Percentiles rank a stretch among this genome's conserved stretches.
These are phyloP conservation scores for Catocala fraxini DNA, from an alignment of 2,888 invertebrate species.

Conservation along the genomic window DNA sequence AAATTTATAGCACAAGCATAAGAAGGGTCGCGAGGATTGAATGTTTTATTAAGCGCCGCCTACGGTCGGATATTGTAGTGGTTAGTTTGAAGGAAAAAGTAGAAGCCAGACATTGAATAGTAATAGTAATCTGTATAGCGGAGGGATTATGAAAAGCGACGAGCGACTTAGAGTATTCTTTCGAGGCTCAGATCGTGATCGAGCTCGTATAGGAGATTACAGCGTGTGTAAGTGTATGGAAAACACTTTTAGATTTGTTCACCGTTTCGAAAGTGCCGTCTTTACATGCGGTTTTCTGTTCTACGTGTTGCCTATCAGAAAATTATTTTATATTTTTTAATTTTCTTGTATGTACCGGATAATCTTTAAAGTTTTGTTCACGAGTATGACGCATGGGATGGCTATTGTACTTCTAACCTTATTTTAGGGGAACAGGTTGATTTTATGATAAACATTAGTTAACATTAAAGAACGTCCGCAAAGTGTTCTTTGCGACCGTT, in stretches of 20 bases:
- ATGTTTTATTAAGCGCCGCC: slow-evolving; percentile 54
- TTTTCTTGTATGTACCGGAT: no score
- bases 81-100: slow-evolving; percentile 25
- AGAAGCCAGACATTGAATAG: slow-evolving; percentile 34
- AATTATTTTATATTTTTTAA: no score
- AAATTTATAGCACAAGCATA: slow-evolving; percentile 54
- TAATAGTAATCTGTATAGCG: slow-evolving; percentile 40
- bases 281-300: not conserved
- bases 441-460: no score
- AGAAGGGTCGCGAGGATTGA: slow-evolving; percentile 48
- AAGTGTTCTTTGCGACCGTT: no score
- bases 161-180: slow-evolving; percentile 24
- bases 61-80: slow-evolving; percentile 26
- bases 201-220: slow-evolving; percentile 27
- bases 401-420: no score
- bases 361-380: no score
- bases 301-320: not conserved
- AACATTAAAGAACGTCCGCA: no score
- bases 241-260: slow-evolving; percentile 27
- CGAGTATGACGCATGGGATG: no score
- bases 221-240: slow-evolving; percentile 14
- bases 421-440: no score
- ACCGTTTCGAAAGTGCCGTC: slow-evolving; percentile 22
- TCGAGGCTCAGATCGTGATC: slow-evolving; percentile 22
- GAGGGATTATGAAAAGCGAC: slow-evolving; percentile 38